Evolutionary conservation across 1,140 invertebrate species (phyloP), one percentile per base, ranked within the genome.

Genomic region (Dryas iulia): DNA sequence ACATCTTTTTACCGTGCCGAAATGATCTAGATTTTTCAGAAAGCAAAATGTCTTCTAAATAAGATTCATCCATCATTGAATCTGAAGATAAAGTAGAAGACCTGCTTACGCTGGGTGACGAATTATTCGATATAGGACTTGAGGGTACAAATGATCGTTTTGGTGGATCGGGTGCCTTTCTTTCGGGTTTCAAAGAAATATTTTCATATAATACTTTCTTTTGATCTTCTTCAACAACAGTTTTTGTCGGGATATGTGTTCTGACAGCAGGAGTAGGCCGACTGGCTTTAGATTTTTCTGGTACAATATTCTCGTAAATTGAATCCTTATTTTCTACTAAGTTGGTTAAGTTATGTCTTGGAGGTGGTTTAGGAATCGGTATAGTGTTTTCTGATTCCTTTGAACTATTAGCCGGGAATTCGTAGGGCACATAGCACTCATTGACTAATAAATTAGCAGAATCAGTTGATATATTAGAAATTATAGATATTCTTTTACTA

Each of bases 1-100:
- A 69, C 18, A 69, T 31, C 64, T 76, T 76, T 68, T 79, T 74
- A 31, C 79, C 69, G 28, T 84, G 84, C 11, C 81, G 79, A 74
- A 91, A 91, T 2, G 89, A 91, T 69, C 80, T 87, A 8, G 87
- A 90, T 65, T 90, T 91, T 74, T 86, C 76, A 23, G 89, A 91
- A 12, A 90, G 68, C 11, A 91, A 75, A 61, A 91, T 90, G 69
- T 92, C 90, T 72, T 92, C 90, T 64, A 92, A 79, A 75, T 90
- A 89, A 10, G 90, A 69, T 79, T 90, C 88, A 66, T 92, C 90
- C 14, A 84, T 78, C 81, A 88, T 83, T 52, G 90, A 92, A 82
- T 90, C 90, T 23, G 86, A 84, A 14, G 89, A 91, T 28, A 84
- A 58, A 8, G 85, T 85, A 21, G 89, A 89, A 3, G 87, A 79